Evolutionary conservation across 2,113 vertebrate species (phyloP).

Genomic region (Anolis sagrei): DNA sequence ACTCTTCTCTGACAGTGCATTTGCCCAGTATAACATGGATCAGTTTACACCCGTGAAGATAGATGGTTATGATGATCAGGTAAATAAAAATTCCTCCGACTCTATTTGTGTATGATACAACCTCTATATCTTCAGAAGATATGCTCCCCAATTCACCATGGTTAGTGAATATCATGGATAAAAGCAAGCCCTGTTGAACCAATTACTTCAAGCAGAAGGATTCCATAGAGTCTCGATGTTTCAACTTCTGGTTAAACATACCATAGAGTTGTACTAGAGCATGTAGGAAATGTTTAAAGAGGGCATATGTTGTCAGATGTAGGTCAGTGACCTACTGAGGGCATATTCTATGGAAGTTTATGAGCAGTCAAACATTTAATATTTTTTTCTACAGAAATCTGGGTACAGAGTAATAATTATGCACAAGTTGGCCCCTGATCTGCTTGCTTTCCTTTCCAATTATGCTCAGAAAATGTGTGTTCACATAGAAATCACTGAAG

Average conservation of each 20-base stretch:
- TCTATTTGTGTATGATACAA: too few species aligned
- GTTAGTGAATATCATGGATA: too few species aligned
- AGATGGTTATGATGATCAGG: slow-evolving; percentile 91
- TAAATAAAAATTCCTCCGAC: slow-evolving; percentile 55
- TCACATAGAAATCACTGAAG: background rate
- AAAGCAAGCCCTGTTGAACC: too few species aligned
- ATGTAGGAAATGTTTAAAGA: too few species aligned
- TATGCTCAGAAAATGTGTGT: background rate
- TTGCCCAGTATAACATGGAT: slow-evolving; percentile 98
- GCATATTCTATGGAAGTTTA: background rate
- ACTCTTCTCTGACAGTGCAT: slow-evolving; percentile 81
- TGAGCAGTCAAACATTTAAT: background rate
- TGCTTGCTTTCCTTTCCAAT: background rate
- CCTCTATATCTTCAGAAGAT: too few species aligned
- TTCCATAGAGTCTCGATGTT: too few species aligned
- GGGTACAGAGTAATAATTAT: background rate
- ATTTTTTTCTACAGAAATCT: background rate
- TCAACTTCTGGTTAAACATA: too few species aligned
- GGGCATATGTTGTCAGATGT: too few species aligned
- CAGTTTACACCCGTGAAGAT: slow-evolving; percentile 93
- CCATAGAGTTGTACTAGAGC: too few species aligned
- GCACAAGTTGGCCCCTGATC: background rate
- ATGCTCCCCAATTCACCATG: too few species aligned
- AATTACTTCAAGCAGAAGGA: too few species aligned
- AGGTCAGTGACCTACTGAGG: too few species aligned